Conservation (phyloP, 2,888 invertebrate genomes). For the Acholoe squamosa region DNA sequence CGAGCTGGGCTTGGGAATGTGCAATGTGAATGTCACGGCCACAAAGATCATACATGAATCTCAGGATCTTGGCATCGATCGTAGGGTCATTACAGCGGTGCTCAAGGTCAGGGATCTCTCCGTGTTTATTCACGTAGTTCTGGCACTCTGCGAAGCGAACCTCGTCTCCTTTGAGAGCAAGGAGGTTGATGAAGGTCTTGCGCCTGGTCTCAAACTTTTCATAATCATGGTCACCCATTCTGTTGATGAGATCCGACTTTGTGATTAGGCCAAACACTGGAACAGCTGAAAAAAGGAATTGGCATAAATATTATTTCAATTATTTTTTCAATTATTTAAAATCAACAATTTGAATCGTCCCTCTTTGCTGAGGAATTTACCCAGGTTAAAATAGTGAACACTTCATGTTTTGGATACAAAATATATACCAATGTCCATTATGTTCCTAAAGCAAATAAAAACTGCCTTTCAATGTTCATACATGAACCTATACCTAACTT, state of each 20-base stretch:
- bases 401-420: too few relatives aligned
- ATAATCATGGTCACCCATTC: not conserved
- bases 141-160: not conserved
- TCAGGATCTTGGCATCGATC: not conserved
- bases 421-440: too few relatives aligned
- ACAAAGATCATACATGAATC: not conserved
- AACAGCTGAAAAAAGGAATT: not conserved
- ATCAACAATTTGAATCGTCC: too few relatives aligned
- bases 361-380: too few relatives aligned
- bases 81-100: not conserved
- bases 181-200: not conserved
- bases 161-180: not conserved
- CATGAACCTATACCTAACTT: too few relatives aligned
- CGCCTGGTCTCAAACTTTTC: not conserved
- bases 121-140: not conserved
- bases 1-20: not conserved
- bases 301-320: too few relatives aligned
- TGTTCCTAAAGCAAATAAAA: too few relatives aligned
- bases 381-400: too few relatives aligned
- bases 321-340: too few relatives aligned
- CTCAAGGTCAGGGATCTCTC: not conserved
- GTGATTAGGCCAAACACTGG: conserved; percentile 14
- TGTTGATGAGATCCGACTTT: not conserved
- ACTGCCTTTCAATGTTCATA: too few relatives aligned
- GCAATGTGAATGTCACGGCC: not conserved